phyloP scores from a whole-genome alignment of 2,888 invertebrate species.

The Neoscelio sp. region DNA sequence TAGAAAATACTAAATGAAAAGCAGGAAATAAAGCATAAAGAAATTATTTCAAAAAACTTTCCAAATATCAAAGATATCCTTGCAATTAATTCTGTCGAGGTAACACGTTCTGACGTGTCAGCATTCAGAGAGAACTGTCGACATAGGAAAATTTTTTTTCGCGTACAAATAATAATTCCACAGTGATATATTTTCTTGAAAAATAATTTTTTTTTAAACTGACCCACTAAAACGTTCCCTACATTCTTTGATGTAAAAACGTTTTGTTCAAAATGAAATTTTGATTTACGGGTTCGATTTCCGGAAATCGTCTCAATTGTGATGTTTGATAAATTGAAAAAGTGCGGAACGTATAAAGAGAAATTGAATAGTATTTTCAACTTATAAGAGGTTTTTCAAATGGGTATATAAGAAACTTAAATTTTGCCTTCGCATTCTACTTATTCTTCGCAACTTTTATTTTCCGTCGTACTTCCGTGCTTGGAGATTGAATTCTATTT shows the following conservation, averaged over 20 bases:
- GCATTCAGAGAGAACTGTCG: no score
- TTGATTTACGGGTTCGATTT: slow-evolving; percentile 12
- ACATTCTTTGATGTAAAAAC: no score
- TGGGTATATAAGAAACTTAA: not conserved
- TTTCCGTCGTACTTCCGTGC: slow-evolving; percentile 3
- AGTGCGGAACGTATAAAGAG: slow-evolving; percentile 7
- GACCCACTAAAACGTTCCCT: no score
- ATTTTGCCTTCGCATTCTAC: not conserved
- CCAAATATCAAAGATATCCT: no score
- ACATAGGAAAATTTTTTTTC: no score
- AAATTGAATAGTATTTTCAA: slow-evolving; percentile 21
- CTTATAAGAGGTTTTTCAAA: slow-evolving; percentile 17
- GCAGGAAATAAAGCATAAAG: no score
- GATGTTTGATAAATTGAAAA: slow-evolving; percentile 15
- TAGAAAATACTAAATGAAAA: not conserved
- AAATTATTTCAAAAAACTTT: no score
- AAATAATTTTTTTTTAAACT: no score
- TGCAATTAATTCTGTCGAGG: slow-evolving; percentile 8
- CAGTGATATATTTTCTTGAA: no score
- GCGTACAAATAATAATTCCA: no score
- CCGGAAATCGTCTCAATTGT: slow-evolving; percentile 7
- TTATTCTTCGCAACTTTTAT: slow-evolving; percentile 25
- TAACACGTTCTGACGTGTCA: slow-evolving; percentile 7
- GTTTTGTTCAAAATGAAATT: slow-evolving; percentile 10
- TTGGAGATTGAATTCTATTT: slow-evolving; percentile 23